Evolutionary conservation across 2,888 invertebrate species (phyloP), one percentile per base, ranked within the genome.

Genomic region (Steinernema carpocapsae): DNA sequence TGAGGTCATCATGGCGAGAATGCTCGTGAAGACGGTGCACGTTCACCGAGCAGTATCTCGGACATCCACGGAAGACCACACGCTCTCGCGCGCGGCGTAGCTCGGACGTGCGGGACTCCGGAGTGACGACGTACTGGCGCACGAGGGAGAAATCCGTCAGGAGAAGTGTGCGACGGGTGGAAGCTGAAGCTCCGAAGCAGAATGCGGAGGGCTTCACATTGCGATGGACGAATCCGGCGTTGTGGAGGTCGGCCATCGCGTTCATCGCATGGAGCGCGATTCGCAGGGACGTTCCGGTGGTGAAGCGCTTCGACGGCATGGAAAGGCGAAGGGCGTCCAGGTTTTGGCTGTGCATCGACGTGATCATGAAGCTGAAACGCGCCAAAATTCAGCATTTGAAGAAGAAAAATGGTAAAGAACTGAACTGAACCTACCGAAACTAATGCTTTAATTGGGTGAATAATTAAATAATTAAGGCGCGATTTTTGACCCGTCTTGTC

Each of bases 221-320:
- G 64, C 64, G 64, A 26, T 64, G 64, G 6, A 64, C 32, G 19
- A 64, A 64, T 29, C 64, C 64, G 14, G 64, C 64, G 32, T 1
- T 32, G 64, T 64, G 64, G 19, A 64, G 64, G 7, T 64, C 64
- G 26, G 12, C 32, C 12, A 64, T 17, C 7, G 64, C 64, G 6
- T 10, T 32, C 14, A 64, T 26, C 7, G 64, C 64, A 12, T 64
- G 64, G 7, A 64, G 64, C 1, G 64, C 64, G 7, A 64, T 29
- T 10, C 64, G 64, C 17, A 64, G 64, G 12, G 64, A 64, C 3
- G 64, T 64, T 64, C 64, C 64, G 17, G 64, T 64, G 29, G 64
- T 64, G 64, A 64, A 64, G 2, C 64, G 64, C 64, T 64, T 64
- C 32, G 64, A 64, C n/a, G 64, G 64, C 64, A 64, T 64, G 3